phyloP scores from a whole-genome alignment of 2,888 invertebrate species.

The Habrosyne pyritoides region DNA sequence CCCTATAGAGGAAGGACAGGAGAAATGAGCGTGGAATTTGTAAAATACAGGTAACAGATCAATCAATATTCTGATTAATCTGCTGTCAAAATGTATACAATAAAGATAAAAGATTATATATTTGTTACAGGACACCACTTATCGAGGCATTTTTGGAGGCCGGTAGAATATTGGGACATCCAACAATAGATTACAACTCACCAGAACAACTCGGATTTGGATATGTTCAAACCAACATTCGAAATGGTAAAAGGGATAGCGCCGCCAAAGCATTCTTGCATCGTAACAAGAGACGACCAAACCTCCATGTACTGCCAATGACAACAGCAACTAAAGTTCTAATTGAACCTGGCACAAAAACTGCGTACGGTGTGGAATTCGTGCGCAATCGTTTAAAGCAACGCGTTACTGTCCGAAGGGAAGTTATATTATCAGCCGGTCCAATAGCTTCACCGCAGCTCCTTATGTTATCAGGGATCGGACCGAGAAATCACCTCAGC shows the following conservation, averaged over 20 bases:
- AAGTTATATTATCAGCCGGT: conserved; percentile 90
- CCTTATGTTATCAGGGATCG: conserved; percentile 90
- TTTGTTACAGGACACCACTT: conserved; percentile 67
- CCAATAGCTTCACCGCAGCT: conserved; percentile 92
- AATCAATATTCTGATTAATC: background rate
- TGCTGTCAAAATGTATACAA: background rate
- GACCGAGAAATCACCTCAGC: conserved; percentile 83
- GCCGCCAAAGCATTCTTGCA: conserved; percentile 85
- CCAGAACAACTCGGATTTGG: conserved; percentile 82
- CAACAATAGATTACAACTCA: conserved; percentile 87
- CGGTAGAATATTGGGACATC: conserved; percentile 85
- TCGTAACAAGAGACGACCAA: conserved; percentile 75
- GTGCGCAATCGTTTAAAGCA: conserved; percentile 63
- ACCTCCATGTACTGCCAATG: conserved; percentile 82
- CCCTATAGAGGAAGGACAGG: conserved; percentile 83
- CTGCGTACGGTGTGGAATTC: conserved; percentile 83
- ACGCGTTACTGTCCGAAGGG: conserved; percentile 82
- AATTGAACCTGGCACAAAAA: conserved; percentile 72
- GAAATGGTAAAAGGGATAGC: conserved; percentile 83
- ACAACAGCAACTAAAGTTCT: conserved; percentile 81
- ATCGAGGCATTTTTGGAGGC: conserved; percentile 86
- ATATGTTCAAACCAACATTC: conserved; percentile 84
- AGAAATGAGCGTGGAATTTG: conserved; percentile 83
- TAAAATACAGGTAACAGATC: conserved; percentile 62
- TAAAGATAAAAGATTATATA: background rate